These are phyloP conservation scores for Eueremaeus valkanovi DNA, from an alignment of 2,888 invertebrate genomes.

Conservation along the genomic window DNA sequence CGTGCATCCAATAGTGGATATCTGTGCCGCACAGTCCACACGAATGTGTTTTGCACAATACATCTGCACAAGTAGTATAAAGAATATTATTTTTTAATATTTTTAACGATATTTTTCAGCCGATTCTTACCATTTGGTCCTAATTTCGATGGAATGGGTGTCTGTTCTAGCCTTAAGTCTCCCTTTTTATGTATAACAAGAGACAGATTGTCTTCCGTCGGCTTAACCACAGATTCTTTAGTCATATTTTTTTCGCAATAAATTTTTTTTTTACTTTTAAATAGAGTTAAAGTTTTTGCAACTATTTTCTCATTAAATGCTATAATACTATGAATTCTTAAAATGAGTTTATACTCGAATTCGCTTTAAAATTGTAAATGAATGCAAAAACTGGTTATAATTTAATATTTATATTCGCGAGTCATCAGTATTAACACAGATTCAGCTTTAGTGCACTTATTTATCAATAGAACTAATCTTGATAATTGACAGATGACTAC, in stretches of 20 bases:
- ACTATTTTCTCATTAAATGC: neutral
- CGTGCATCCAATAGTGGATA: conserved; percentile 41
- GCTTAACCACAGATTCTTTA: neutral
- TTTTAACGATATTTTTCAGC: neutral
- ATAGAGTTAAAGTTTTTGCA: neutral
- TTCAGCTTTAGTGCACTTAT: too few species aligned
- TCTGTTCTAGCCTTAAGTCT: conserved; percentile 31
- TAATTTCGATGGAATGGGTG: neutral
- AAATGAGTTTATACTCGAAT: too few species aligned
- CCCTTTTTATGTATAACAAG: conserved; percentile 24
- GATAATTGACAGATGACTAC: too few species aligned
- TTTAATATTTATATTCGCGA: too few species aligned
- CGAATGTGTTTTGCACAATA: conserved; percentile 36
- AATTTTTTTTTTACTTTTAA: neutral
- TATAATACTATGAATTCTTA: too few species aligned
- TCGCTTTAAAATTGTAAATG: too few species aligned
- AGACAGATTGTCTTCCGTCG: conserved; percentile 51
- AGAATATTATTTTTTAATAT: neutral
- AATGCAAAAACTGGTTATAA: too few species aligned
- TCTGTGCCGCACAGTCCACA: conserved; percentile 43
- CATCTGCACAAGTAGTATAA: conserved; percentile 28
- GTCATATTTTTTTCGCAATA: neutral
- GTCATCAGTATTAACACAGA: too few species aligned
- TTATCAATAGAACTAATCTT: too few species aligned
- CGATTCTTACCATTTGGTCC: conserved; percentile 33